Percentiles rank a stretch among this genome's conserved stretches.
Evolutionary conservation across 2,888 invertebrate species (phyloP).

Genomic region (Chrysodeixis includens): DNA sequence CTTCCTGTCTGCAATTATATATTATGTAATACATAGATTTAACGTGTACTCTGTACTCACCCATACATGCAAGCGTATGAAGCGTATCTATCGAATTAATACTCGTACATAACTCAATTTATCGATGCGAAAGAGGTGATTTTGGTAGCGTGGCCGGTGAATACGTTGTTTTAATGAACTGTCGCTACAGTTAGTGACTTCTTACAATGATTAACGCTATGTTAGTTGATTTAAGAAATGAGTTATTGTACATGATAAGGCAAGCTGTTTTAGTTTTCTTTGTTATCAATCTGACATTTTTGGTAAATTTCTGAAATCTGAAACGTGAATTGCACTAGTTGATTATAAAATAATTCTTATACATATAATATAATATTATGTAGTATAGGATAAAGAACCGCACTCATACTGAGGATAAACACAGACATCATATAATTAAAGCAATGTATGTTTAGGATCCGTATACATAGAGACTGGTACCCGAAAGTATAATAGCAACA

Average conservation of each 20-base stretch:
- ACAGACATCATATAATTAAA: background rate
- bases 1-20: slow-evolving; percentile 22
- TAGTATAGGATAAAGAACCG: too few relatives aligned
- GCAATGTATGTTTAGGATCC: background rate
- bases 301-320: too few relatives aligned
- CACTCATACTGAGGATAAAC: background rate
- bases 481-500: background rate
- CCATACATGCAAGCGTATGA: background rate
- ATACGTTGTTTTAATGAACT: background rate
- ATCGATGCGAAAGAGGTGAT: background rate
- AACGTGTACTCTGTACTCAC: background rate
- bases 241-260: too few relatives aligned
- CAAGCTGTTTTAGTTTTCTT: too few relatives aligned
- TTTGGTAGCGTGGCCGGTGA: background rate
- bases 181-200: background rate
- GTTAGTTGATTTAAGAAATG: too few relatives aligned
- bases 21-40: slow-evolving; percentile 9
- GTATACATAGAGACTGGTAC: background rate
- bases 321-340: too few relatives aligned
- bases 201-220: background rate
- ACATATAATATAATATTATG: too few relatives aligned
- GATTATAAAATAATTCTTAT: too few relatives aligned
- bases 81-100: slow-evolving; percentile 4
- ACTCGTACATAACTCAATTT: background rate
- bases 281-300: too few relatives aligned